Evolutionary conservation across 1,140 invertebrate genomes (phyloP).

Genomic region (Caenorhabditis brenneri): DNA sequence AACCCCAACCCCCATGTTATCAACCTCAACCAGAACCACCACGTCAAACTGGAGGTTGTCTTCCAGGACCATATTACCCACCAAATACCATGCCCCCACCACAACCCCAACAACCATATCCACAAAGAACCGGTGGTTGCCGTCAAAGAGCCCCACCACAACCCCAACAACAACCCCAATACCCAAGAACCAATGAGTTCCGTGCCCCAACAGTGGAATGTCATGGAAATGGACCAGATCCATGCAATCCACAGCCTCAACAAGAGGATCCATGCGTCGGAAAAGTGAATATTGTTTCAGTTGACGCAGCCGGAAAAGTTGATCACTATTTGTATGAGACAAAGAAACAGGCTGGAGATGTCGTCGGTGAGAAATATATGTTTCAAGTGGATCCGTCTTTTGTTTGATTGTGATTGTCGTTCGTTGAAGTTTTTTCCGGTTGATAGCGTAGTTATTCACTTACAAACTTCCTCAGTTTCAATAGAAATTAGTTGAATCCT

Average conservation of each 20-base stretch:
- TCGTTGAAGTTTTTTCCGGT: too few relatives aligned
- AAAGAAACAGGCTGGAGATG: slow-evolving; percentile 32
- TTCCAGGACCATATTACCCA: slow-evolving; percentile 27
- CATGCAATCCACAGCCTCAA: slow-evolving; percentile 20
- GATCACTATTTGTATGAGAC: slow-evolving; percentile 45
- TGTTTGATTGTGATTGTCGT: too few relatives aligned
- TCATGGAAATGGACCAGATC: slow-evolving; percentile 29
- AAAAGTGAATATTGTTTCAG: slow-evolving; percentile 48
- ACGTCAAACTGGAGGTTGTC: slow-evolving; percentile 34
- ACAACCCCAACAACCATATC: slow-evolving; percentile 5
- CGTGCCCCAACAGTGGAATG: slow-evolving; percentile 26
- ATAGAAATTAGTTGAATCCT: too few relatives aligned
- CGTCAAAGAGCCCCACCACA: slow-evolving; percentile 8
- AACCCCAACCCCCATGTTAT: slow-evolving; percentile 18
- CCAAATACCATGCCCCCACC: slow-evolving; percentile 29
- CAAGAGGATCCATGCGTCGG: slow-evolving; percentile 34
- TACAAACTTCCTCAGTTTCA: too few relatives aligned
- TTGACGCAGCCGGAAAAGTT: slow-evolving; percentile 25
- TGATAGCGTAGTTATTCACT: too few relatives aligned
- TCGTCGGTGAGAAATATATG: slow-evolving; percentile 36
- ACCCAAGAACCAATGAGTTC: slow-evolving; percentile 31
- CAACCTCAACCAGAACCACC: slow-evolving; percentile 24
- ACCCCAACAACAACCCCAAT: neutral
- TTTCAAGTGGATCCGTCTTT: neutral
- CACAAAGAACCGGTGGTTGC: slow-evolving; percentile 19